Evolutionary conservation across 2,113 vertebrate species (phyloP).

Genomic region (Chaetops frenatus): DNA sequence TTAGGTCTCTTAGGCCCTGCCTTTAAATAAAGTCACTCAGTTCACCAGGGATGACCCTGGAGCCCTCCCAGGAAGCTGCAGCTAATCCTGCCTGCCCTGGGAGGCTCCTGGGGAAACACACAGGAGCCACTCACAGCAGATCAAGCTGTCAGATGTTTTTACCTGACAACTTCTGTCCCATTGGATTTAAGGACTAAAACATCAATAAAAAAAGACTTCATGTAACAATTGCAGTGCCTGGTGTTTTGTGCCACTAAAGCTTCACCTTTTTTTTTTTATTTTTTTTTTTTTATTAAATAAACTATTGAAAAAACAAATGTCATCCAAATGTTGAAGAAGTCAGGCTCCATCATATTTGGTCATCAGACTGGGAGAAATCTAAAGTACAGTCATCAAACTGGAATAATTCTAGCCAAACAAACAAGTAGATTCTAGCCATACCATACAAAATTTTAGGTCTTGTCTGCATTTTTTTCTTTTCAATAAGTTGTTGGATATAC

Average conservation of each 20-base stretch:
- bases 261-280: not conserved
- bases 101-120: not conserved
- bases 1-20: not conserved
- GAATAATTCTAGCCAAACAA: not conserved
- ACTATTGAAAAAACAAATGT: not conserved
- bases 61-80: not conserved
- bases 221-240: not conserved
- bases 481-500: not conserved
- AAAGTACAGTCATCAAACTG: not conserved
- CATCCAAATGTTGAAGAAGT: not conserved
- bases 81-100: not conserved
- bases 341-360: not conserved
- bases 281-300: not conserved
- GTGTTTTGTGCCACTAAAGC: not conserved
- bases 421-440: not conserved
- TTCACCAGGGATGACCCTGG: not conserved
- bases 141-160: not conserved
- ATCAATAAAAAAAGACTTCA: not conserved
- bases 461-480: not conserved
- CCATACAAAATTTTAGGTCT: not conserved
- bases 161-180: not conserved
- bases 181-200: not conserved
- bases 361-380: not conserved
- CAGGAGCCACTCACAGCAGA: not conserved
- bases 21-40: not conserved